Evolutionary conservation across 2,888 invertebrate species (phyloP).

Genomic region (Tachina grossa): DNA sequence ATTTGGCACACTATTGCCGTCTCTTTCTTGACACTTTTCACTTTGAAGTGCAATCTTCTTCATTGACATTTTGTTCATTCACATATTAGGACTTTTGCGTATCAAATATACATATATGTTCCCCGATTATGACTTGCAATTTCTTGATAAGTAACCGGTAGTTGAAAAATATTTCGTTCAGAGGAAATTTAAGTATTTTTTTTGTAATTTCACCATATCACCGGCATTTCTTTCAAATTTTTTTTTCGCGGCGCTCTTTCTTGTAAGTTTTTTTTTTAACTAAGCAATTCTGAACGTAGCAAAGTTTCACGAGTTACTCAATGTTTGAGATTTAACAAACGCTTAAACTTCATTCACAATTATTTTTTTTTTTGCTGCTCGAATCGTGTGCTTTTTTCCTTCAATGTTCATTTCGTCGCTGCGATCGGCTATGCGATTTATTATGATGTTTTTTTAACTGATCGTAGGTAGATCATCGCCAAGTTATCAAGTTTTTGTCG

Average conservation of each 20-base stretch:
- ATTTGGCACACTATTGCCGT: constrained; percentile 21
- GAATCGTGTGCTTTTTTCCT: constrained; percentile 62
- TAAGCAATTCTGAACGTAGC: constrained; percentile 68
- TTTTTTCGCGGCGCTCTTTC: constrained; percentile 53
- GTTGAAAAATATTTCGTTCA: background rate
- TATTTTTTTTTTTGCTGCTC: constrained; percentile 56
- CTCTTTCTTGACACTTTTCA: constrained; percentile 48
- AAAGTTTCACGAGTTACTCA: constrained; percentile 74
- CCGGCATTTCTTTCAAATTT: constrained; percentile 46
- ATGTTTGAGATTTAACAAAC: constrained; percentile 65
- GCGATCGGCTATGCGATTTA: constrained; percentile 62
- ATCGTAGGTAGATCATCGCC: constrained; percentile 75
- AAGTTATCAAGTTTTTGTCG: constrained; percentile 61
- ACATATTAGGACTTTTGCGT: background rate
- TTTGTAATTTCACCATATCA: constrained; percentile 22
- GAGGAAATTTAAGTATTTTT: background rate
- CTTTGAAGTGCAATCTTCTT: constrained; percentile 22
- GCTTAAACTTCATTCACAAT: constrained; percentile 67
- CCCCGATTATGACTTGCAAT: background rate
- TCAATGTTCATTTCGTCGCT: constrained; percentile 54
- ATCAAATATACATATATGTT: background rate
- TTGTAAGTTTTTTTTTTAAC: constrained; percentile 26
- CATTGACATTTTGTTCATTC: constrained; percentile 1
- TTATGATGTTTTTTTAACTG: constrained; percentile 58
- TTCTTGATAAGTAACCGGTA: constrained; percentile 38